phyloP scores from a whole-genome alignment of 1,140 invertebrate genomes.

The Lycorma delicatula region DNA sequence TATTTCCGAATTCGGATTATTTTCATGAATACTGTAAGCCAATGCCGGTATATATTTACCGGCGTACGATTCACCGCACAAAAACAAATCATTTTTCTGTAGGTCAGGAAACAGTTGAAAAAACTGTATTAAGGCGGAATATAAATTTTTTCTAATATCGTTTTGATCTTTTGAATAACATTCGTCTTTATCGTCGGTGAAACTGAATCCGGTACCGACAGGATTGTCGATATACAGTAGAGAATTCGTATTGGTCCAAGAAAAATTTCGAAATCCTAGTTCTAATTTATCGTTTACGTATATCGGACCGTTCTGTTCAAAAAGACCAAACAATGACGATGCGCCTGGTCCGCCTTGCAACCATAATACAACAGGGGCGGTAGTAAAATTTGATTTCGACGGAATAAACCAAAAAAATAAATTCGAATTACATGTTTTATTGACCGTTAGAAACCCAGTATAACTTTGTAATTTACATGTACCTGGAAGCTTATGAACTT shows the following conservation, averaged over 20 bases:
- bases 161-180: conserved; percentile 59
- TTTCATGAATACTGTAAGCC: conserved; percentile 61
- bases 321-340: conserved; percentile 59
- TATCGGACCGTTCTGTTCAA: conserved; percentile 48
- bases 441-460: conserved; percentile 63
- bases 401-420: conserved; percentile 75
- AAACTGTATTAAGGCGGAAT: conserved; percentile 45
- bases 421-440: conserved; percentile 49
- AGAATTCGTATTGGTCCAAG: conserved; percentile 12
- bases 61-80: conserved; percentile 80
- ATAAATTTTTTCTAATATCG: conserved; percentile 34
- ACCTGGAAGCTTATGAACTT: not conserved
- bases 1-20: conserved; percentile 47
- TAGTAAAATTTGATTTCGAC: conserved; percentile 39
- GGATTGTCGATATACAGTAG: conserved; percentile 68
- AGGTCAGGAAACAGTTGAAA: conserved; percentile 62
- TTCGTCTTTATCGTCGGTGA: conserved; percentile 51
- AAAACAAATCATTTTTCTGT: conserved; percentile 57
- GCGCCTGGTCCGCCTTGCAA: conserved; percentile 67
- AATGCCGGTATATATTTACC: conserved; percentile 75
- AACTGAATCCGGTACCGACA: conserved; percentile 45
- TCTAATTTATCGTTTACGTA: conserved; percentile 34
- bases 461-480: conserved; percentile 36
- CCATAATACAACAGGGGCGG: conserved; percentile 62
- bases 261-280: conserved; percentile 3